Conservation (phyloP, 1,140 invertebrate genomes). For the Papilio polytes region DNA sequence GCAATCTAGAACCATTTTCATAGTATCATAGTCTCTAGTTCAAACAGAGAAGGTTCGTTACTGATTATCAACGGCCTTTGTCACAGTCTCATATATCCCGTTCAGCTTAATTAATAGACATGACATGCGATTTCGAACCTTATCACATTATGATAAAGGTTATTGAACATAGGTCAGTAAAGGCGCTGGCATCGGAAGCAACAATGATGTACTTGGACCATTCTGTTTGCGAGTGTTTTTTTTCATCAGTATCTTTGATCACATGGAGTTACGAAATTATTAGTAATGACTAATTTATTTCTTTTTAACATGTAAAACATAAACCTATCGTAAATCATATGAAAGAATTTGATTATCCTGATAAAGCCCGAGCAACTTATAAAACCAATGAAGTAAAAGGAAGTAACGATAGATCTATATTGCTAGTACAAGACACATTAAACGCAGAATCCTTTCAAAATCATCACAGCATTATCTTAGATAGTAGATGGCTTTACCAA, state of each 20-base stretch:
- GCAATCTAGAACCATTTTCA: not conserved
- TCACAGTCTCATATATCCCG: conserved; percentile 49
- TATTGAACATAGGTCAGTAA: conserved; percentile 39
- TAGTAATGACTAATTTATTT: conserved; percentile 37
- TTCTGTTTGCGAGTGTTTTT: conserved; percentile 70
- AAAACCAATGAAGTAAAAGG: too few species aligned
- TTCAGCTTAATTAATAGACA: conserved; percentile 54
- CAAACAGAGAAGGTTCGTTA: conserved; percentile 39
- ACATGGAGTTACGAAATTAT: conserved; percentile 46
- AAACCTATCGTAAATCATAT: conserved; percentile 3
- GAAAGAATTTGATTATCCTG: not conserved
- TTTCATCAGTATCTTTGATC: conserved; percentile 65
- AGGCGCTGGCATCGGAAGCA: conserved; percentile 62
- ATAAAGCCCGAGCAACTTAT: not conserved
- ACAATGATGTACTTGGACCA: conserved; percentile 72
- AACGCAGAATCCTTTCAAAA: too few species aligned
- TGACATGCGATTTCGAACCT: conserved; percentile 41
- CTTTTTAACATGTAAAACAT: not conserved
- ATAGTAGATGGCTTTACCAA: not conserved
- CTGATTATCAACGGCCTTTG: conserved; percentile 56
- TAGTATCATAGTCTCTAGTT: not conserved
- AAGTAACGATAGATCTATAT: too few species aligned
- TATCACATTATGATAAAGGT: conserved; percentile 44
- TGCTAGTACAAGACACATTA: too few species aligned
- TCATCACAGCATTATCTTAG: too few species aligned